Conservation (phyloP, 2,888 invertebrate genomes). For the Adineta ricciae region DNA sequence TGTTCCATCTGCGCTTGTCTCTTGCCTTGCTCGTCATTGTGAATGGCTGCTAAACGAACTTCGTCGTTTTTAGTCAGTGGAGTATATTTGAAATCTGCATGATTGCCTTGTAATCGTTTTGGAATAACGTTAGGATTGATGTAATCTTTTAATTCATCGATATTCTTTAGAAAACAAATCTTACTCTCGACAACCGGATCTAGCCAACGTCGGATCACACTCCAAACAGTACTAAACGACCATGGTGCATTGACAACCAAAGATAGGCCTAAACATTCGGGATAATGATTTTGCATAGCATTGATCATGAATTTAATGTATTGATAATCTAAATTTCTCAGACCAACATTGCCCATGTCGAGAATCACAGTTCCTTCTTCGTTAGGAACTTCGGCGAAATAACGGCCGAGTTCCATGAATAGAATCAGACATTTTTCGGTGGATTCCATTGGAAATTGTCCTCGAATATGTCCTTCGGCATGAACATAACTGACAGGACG, state of each 20-base stretch:
- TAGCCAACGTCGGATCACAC: not conserved
- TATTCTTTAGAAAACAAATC: not conserved
- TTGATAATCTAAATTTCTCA: not conserved
- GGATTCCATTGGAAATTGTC: not conserved
- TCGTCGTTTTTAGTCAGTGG: not conserved
- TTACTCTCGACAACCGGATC: not conserved
- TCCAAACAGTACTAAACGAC: not conserved
- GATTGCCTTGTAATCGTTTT: not conserved
- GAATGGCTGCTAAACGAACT: not conserved
- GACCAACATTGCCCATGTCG: not conserved
- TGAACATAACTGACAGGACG: not conserved
- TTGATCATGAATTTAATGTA: not conserved
- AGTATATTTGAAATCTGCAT: not conserved
- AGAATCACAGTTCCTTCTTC: not conserved
- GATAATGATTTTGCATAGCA: not conserved
- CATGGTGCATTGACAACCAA: not conserved
- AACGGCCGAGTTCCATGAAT: not conserved
- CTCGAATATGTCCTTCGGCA: not conserved
- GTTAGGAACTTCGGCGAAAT: not conserved
- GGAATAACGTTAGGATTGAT: not conserved
- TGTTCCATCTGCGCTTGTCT: not conserved
- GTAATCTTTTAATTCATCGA: not conserved
- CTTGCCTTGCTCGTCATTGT: not conserved
- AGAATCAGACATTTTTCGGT: not conserved
- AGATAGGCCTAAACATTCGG: not conserved